Percentiles rank a stretch among this genome's conserved stretches.
Evolutionary conservation across 2,113 vertebrate genomes (phyloP).

Genomic region (Scortum barcoo): DNA sequence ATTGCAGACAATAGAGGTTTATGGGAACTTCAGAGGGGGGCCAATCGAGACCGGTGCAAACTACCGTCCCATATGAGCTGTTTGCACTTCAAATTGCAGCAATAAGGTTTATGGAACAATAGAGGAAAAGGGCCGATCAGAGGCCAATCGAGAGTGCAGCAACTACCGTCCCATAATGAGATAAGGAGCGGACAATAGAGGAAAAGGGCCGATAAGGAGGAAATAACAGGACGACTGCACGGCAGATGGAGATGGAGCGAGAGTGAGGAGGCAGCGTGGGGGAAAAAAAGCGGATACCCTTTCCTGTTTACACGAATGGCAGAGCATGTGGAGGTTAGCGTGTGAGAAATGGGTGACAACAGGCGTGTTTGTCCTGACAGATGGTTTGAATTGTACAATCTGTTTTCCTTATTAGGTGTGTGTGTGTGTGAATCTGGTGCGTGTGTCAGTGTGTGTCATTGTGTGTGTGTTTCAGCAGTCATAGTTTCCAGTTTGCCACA

Average conservation of each 20-base stretch:
- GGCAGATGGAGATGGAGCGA: neutral
- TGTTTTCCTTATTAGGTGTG: slow-evolving; percentile 33
- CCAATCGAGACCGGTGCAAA: slow-evolving; percentile 6
- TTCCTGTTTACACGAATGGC: slow-evolving; percentile 50
- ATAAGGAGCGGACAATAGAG: neutral
- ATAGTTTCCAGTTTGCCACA: slow-evolving; percentile 42
- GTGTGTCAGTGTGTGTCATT: slow-evolving; percentile 9
- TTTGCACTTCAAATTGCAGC: neutral
- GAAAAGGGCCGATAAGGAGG: slow-evolving; percentile 17
- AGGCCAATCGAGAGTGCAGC: neutral
- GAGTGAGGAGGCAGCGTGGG: slow-evolving; percentile 1
- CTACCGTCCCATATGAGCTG: neutral
- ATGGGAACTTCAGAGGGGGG: neutral
- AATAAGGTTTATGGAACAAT: slow-evolving; percentile 21
- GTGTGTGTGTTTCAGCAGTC: slow-evolving; percentile 24
- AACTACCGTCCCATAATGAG: slow-evolving; percentile 8
- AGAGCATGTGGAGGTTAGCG: slow-evolving; percentile 1
- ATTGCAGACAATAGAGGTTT: slow-evolving; percentile 15
- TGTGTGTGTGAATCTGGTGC: too few species aligned
- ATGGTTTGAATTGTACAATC: slow-evolving; percentile 41
- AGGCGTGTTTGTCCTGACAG: slow-evolving; percentile 43
- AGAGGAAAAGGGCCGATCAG: too few species aligned
- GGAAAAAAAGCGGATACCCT: slow-evolving; percentile 12
- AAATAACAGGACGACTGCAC: slow-evolving; percentile 42
- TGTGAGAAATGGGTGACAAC: slow-evolving; percentile 32